phyloP scores from a whole-genome alignment of 2,888 invertebrate genomes.

The Luffia ferchaultella region DNA sequence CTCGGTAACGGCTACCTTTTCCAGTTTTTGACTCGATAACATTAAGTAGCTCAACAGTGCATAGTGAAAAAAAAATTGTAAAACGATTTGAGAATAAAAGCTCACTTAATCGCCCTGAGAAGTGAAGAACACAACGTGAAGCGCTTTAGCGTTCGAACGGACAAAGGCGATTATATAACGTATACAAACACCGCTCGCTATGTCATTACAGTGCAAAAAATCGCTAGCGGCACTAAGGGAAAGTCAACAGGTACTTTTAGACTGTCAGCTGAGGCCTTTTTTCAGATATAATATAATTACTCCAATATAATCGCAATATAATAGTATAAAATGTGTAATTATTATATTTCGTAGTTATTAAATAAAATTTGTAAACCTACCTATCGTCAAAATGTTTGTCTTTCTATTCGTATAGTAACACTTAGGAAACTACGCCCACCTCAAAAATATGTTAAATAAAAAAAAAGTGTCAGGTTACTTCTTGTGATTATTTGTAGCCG shows the following conservation, averaged over 20 bases:
- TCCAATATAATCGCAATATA: constrained; percentile 26
- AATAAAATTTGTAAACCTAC: too few species aligned
- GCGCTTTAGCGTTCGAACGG: constrained; percentile 30
- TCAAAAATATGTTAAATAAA: too few species aligned
- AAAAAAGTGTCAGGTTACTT: too few species aligned
- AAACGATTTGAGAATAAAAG: too few species aligned
- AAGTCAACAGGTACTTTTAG: constrained; percentile 41
- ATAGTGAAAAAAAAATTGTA: constrained; percentile 24
- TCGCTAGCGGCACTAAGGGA: constrained; percentile 35
- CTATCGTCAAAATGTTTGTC: too few species aligned
- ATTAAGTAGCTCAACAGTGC: constrained; percentile 19
- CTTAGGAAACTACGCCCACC: too few species aligned
- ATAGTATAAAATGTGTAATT: too few species aligned
- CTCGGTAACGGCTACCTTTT: not conserved
- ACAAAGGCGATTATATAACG: constrained; percentile 22
- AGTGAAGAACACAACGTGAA: not conserved
- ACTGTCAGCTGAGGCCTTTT: constrained; percentile 26
- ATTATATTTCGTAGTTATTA: too few species aligned
- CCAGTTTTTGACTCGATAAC: constrained; percentile 20
- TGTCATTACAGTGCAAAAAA: constrained; percentile 32
- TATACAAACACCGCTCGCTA: constrained; percentile 36
- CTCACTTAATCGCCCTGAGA: constrained; percentile 30
- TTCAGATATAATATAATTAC: too few species aligned
- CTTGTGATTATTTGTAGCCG: too few species aligned
- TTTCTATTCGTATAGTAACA: too few species aligned